Conservation (phyloP, 2,888 invertebrate genomes). For the Eubasilissa splendida region DNA sequence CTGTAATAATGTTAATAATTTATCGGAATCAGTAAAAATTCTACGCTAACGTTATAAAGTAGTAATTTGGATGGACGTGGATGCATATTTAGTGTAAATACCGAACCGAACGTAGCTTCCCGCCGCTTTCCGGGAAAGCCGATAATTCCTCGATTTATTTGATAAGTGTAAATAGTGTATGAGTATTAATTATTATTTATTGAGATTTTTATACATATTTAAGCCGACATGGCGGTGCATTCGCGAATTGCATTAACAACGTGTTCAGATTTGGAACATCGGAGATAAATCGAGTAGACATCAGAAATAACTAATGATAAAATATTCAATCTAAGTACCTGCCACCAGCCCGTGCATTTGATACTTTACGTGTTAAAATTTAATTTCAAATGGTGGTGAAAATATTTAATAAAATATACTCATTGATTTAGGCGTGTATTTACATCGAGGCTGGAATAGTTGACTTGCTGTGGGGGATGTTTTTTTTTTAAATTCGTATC, state of each 20-base stretch:
- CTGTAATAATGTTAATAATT: conserved; percentile 44
- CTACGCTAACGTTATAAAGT: conserved; percentile 49
- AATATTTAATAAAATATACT: no score
- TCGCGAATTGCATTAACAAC: neutral
- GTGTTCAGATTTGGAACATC: no score
- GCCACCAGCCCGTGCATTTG: no score
- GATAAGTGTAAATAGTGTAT: conserved; percentile 50
- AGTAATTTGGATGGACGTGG: conserved; percentile 30
- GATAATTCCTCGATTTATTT: conserved; percentile 54
- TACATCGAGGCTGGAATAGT: no score
- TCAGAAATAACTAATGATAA: no score
- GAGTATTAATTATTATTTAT: conserved; percentile 55
- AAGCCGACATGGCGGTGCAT: conserved; percentile 16
- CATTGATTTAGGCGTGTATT: no score
- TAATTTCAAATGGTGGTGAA: no score
- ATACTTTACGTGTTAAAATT: no score
- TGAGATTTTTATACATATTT: conserved; percentile 51
- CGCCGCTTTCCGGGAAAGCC: conserved; percentile 51
- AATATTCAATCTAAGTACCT: no score
- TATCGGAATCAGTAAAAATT: conserved; percentile 38
- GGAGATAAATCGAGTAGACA: no score
- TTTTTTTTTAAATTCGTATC: no score
- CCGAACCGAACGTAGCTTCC: conserved; percentile 32
- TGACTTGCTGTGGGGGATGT: no score
- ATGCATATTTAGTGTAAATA: conserved; percentile 25